Evolutionary conservation across 2,113 vertebrate species (phyloP), one percentile per base, ranked within the genome.

Genomic region (Tonatia bakeri): DNA sequence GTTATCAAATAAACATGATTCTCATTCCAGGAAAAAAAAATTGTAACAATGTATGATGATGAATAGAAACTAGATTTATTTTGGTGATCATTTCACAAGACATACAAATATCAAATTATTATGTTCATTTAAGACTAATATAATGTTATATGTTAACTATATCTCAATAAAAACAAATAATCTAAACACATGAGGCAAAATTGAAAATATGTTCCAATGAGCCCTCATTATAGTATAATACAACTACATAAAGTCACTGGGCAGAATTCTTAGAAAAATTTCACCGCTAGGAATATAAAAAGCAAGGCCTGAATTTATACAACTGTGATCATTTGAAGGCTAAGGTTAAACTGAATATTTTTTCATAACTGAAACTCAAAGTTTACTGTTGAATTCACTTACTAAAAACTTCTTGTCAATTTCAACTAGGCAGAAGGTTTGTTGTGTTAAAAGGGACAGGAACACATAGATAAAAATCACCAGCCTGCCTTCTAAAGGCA

Each of bases 1-100:
- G 17, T 47, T 64, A 26, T 40, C 76, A 76, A 96, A 81, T 94
- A 94, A 96, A 59, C 28, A 52, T 43, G 47, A 96, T 82, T 67
- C 67, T 75, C 31, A 24, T 87, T n/a, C 75, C 24, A 75, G 83
- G 86, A 54, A 83, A 61, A 72, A 26, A 43, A 7, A 36, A 28
- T 20, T 73, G 12, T 82, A 22, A 75, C 67, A 36, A 13, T 67
- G 28, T 80, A n/a, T 75, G 45, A 1, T 75, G 45, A 75, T 26
- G 7, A 31, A 45, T 83, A 31, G 36, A 89, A 82, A 83, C 67
- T 43, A 65, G 12, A 75, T 4, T 82, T 65, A 82, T 28, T 54
- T 36, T 65, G 43, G 38, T 61, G 43, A 88, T 45, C 54, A 52
- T 64, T 82, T 88, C 38, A 12, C 45, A 83, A 13, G n/a, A 45